A percentile compares a stretch with the other conserved stretches of the same genome.
Conservation (phyloP, 2,888 invertebrate species). For the Rhagonycha fulva region DNA sequence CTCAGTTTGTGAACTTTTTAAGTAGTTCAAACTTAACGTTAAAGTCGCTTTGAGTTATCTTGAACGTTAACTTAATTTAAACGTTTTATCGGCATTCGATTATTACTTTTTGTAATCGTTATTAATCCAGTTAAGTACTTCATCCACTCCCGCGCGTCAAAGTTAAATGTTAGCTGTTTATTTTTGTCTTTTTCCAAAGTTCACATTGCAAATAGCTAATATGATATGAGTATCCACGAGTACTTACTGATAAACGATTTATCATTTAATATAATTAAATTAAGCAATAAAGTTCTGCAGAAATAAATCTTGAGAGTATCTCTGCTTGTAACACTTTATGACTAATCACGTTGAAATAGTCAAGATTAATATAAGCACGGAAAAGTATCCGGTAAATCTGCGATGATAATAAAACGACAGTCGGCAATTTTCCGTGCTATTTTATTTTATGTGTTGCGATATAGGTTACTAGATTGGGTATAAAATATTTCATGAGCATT, state of each 20-base stretch:
- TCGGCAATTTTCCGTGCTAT: constrained; percentile 40
- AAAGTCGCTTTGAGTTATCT: too few relatives aligned
- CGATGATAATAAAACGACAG: constrained; percentile 36
- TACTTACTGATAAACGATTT: background rate
- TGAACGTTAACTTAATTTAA: too few relatives aligned
- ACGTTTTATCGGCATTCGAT: too few relatives aligned
- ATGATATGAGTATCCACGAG: background rate
- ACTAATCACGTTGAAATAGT: background rate
- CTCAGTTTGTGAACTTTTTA: too few relatives aligned
- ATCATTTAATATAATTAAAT: background rate
- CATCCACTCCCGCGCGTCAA: too few relatives aligned
- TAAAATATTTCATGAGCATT: constrained; percentile 43
- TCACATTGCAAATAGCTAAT: background rate
- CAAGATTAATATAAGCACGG: constrained; percentile 11
- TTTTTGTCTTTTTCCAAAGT: too few relatives aligned
- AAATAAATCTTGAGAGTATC: background rate
- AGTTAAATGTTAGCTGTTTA: too few relatives aligned
- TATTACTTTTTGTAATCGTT: too few relatives aligned
- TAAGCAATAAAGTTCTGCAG: background rate
- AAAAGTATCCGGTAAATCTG: constrained; percentile 27
- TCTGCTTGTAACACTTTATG: background rate
- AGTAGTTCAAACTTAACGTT: too few relatives aligned
- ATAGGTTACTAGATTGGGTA: constrained; percentile 42
- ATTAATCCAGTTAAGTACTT: too few relatives aligned
- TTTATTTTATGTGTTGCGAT: constrained; percentile 43